Conservation (phyloP, 2,113 vertebrate species). For the Bothrops jararaca region DNA sequence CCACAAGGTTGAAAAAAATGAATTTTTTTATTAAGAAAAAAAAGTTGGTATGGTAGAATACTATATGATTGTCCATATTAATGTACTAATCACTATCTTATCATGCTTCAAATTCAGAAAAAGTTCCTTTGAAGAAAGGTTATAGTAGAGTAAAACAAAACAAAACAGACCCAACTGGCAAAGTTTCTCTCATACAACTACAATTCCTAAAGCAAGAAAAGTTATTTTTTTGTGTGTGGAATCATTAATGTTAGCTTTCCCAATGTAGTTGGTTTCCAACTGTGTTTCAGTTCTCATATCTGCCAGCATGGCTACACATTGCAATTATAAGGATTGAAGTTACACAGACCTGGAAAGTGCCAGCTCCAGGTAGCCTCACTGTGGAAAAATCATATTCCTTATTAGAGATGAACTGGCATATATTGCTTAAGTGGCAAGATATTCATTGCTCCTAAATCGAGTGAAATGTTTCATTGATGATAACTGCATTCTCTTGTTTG, state of each 20-base stretch:
- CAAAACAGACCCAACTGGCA: background rate
- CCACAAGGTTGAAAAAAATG: background rate
- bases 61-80: background rate
- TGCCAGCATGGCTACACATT: background rate
- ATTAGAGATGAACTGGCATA: constrained; percentile 58
- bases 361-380: background rate
- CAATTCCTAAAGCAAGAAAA: background rate
- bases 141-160: background rate
- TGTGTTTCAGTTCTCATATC: background rate
- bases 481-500: constrained; percentile 60
- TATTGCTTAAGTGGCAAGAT: constrained; percentile 61
- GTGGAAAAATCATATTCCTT: constrained; percentile 43
- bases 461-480: constrained; percentile 59
- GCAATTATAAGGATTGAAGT: background rate
- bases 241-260: constrained; percentile 24
- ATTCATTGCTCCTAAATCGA: constrained; percentile 69
- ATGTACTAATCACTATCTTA: background rate
- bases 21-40: background rate
- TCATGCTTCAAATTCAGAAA: background rate
- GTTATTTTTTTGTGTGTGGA: background rate
- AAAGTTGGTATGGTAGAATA: background rate
- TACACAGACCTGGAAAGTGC: background rate
- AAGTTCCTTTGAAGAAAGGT: background rate
- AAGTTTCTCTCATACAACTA: background rate
- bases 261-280: background rate